Percentiles rank a stretch among this genome's conserved stretches.
These are phyloP conservation scores for Laterallus jamaicensis DNA, from an alignment of 2,113 vertebrate species.

Conservation along the genomic window DNA sequence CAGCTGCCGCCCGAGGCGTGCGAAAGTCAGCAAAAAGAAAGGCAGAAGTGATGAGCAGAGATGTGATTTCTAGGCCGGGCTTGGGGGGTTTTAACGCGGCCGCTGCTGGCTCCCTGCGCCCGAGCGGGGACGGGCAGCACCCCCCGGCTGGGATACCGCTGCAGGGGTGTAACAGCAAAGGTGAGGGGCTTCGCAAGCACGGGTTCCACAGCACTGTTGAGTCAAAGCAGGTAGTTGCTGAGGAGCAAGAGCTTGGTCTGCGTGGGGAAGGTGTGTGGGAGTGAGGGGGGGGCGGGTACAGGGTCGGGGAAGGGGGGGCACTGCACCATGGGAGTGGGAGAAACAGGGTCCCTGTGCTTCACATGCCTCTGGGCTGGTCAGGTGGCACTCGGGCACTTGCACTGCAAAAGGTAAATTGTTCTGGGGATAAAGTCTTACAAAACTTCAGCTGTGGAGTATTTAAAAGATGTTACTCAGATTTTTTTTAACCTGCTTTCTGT, in stretches of 20 bases:
- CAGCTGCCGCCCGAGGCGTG: neutral
- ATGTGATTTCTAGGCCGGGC: rapidly evolving
- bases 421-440: neutral
- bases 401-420: neutral
- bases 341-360: too few species aligned
- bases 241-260: neutral
- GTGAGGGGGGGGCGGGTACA: too few species aligned
- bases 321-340: neutral
- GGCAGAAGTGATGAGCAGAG: rapidly evolving
- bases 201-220: rapidly evolving
- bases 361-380: neutral
- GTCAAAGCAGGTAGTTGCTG: rapidly evolving
- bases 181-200: neutral
- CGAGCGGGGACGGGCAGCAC: neutral
- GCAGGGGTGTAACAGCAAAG: neutral
- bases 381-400: neutral
- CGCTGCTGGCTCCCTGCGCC: neutral
- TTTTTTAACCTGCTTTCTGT: neutral
- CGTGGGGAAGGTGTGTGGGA: too few species aligned
- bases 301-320: too few species aligned
- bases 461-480: too few species aligned
- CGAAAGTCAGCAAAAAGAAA: too few species aligned
- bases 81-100: neutral
- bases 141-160: neutral
- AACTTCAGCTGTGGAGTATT: too few species aligned